Base-by-base conservation (phyloP, 2,888 invertebrate species). In the Dendrolimus pini region DNA sequence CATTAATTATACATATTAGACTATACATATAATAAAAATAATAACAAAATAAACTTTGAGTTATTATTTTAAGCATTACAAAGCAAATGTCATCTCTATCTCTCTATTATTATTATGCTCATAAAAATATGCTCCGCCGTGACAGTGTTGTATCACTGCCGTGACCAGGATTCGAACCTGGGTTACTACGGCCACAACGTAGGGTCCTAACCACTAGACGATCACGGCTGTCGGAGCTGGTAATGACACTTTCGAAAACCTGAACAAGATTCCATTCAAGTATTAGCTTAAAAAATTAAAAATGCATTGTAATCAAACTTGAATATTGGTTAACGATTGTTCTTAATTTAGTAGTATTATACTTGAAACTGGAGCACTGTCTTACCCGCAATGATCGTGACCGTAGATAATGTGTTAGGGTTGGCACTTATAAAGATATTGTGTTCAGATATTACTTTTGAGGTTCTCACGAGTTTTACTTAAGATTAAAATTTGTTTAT, bases 191-290 rank as follows among this genome's bases (percentile, higher is more conserved):
- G 91, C 91, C 91, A 92, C 91, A 91, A 92, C 7, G n/a, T 93
- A 92, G 92, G 91, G 93, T 93, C 92, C 93, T 93, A 93, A 93
- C 93, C 93, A 93, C 93, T 93, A 93, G 92, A 93, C 93, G 93
- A 93, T 93, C 93, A 93, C 93, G 93, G 93, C 93, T 91, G 47
- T 47, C 9, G 47, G 9, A 47, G 47, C 12, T 47, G 30, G 47
- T 8, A 47, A 10, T 9, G 12, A 47, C 47, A 8, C 47, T 10
- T 7, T 47, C 47, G 47, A 47, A 10, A 47, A 47, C 12, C 9
- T 47, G 2, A 12, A 47, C 12, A 10, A 47, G 12, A 47, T 8
- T 47, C 47, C 6, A 9, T 47, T 47, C 9, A 12, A 47, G 47
- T 47, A 47, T 10, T 47, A 47, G 9, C 47, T 9, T 47, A 47